A percentile compares a stretch with the other conserved stretches of the same genome.
Evolutionary conservation across 1,140 invertebrate species (phyloP).

Genomic region (Pentalonia nigronervosa): DNA sequence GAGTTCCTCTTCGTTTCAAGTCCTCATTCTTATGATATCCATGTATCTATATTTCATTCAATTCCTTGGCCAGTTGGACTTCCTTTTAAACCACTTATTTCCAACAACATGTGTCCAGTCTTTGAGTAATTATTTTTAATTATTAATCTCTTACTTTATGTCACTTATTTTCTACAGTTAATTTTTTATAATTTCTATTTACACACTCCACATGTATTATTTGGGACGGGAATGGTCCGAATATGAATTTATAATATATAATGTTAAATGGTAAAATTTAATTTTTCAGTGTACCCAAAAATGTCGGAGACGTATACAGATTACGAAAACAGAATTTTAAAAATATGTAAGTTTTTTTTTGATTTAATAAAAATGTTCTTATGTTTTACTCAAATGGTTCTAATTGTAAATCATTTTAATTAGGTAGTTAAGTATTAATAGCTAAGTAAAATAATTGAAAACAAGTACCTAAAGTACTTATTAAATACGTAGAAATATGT

Average conservation of each 20-base stretch:
- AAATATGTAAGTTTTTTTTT: background rate
- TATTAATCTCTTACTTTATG: too few relatives aligned
- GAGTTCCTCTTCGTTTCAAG: background rate
- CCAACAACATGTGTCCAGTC: background rate
- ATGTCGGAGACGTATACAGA: background rate
- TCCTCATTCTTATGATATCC: background rate
- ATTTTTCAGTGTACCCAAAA: background rate
- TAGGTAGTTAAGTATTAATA: background rate
- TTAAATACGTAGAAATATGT: too few relatives aligned
- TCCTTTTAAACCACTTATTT: background rate
- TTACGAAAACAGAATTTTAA: accelerated
- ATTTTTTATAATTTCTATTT: too few relatives aligned
- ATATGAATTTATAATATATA: too few relatives aligned
- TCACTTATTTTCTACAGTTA: too few relatives aligned
- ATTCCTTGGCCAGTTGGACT: background rate
- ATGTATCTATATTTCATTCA: background rate
- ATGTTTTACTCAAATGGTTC: background rate
- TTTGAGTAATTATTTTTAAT: too few relatives aligned
- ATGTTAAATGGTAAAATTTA: background rate
- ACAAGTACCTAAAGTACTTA: too few relatives aligned
- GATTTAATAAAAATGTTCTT: background rate
- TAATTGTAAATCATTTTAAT: background rate
- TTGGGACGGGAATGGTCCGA: too few relatives aligned
- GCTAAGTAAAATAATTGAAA: too few relatives aligned
- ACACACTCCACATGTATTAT: too few relatives aligned